A percentile compares a stretch with the other conserved stretches of the same genome.
These are phyloP conservation scores for Leptopilina syphax DNA, from an alignment of 2,888 invertebrate species.

Conservation along the genomic window DNA sequence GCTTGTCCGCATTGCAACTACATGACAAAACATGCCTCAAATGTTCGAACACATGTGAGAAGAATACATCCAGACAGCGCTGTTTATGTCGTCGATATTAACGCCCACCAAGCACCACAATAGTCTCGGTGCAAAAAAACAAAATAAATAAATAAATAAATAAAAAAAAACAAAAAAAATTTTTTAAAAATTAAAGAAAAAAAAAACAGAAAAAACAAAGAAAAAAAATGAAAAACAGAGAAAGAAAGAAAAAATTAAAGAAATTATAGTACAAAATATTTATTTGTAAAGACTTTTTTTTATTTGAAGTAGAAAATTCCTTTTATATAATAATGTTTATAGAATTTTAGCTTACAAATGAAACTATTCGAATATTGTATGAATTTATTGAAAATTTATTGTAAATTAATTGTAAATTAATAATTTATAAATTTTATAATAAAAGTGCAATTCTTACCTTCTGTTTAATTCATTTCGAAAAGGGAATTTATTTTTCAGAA, in stretches of 20 bases:
- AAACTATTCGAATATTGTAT: background rate
- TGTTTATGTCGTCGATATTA: slow-evolving; percentile 69
- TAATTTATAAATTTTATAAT: slow-evolving; percentile 35
- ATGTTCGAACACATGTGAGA: slow-evolving; percentile 71
- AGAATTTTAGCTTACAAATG: too few species aligned
- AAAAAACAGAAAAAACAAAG: background rate
- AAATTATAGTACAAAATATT: slow-evolving; percentile 10
- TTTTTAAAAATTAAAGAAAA: background rate
- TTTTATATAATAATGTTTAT: too few species aligned
- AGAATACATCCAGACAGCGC: slow-evolving; percentile 66
- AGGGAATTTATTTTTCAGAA: background rate
- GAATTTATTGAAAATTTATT: background rate
- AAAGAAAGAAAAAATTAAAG: background rate
- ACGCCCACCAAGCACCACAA: slow-evolving; percentile 5
- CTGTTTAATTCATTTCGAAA: background rate
- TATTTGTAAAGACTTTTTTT: slow-evolving; percentile 28
- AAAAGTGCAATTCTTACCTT: slow-evolving; percentile 8
- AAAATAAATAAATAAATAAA: background rate
- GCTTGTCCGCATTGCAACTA: slow-evolving; percentile 74
- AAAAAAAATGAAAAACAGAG: background rate
- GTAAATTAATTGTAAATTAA: slow-evolving; percentile 45
- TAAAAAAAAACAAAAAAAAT: background rate
- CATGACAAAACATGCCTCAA: slow-evolving; percentile 72
- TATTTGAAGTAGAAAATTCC: slow-evolving; percentile 43
- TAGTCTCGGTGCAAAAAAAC: background rate